A percentile compares a stretch with the other conserved stretches of the same genome.
Conservation (phyloP, 2,888 invertebrate genomes). For the Drosophila subsilvestris region DNA sequence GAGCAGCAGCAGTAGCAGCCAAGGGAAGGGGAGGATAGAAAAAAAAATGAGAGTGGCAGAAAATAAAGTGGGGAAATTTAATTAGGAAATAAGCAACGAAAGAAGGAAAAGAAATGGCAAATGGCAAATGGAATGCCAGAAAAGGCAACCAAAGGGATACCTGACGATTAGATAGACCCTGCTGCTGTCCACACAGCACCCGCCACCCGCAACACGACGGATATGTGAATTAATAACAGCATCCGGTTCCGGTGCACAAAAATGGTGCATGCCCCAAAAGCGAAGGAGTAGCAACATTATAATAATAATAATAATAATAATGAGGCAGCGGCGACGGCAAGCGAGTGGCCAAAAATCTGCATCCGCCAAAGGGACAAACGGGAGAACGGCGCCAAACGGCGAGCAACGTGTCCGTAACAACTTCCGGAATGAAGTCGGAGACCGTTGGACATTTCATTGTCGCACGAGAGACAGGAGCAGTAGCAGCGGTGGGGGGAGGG, state of each 20-base stretch:
- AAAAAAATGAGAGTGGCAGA: slow-evolving; percentile 21
- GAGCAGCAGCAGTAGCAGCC: neutral
- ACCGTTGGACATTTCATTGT: slow-evolving; percentile 34
- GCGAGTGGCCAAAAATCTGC: slow-evolving; percentile 42
- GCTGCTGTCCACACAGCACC: slow-evolving; percentile 12
- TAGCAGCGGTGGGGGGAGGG: neutral
- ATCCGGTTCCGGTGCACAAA: slow-evolving; percentile 74
- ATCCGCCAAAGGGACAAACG: slow-evolving; percentile 2
- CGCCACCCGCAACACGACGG: slow-evolving; percentile 50
- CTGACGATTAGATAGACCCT: slow-evolving; percentile 16
- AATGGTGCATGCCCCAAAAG: slow-evolving; percentile 43
- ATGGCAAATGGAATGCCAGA: slow-evolving; percentile 20
- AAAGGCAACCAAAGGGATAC: slow-evolving; percentile 15
- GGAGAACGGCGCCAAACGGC: slow-evolving; percentile 54
- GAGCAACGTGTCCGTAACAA: slow-evolving; percentile 73
- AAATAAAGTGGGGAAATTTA: slow-evolving; percentile 77
- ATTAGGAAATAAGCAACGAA: slow-evolving; percentile 57
- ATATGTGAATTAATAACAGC: slow-evolving; percentile 78
- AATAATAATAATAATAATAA: slow-evolving; percentile 59
- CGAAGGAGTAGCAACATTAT: slow-evolving; percentile 30
- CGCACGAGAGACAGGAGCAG: neutral
- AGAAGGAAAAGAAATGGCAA: neutral
- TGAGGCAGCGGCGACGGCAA: slow-evolving; percentile 24
- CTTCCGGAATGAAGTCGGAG: slow-evolving; percentile 54
- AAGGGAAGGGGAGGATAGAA: slow-evolving; percentile 22